Base-by-base conservation (phyloP, 2,113 vertebrate species). In the Gadus chalcogrammus region DNA sequence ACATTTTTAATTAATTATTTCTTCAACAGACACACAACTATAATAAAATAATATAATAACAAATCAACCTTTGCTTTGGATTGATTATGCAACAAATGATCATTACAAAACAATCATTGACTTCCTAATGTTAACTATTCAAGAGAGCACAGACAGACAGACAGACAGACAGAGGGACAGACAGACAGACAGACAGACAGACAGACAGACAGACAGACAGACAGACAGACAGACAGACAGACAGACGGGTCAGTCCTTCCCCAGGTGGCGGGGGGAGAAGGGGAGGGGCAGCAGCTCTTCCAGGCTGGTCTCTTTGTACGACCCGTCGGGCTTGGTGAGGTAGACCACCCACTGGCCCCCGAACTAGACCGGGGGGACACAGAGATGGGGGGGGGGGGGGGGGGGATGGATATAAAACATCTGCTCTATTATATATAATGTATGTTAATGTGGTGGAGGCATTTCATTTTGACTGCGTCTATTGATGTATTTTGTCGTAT, bases 261-360 rank as follows among this genome's bases (percentile, higher is more conserved):
- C 72, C 4, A 97, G 87, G 76, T 95, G 88, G 15, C 91, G 84
- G 0, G 95, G 93, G 1, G 93, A 92, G 1, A 97, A 98, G 15
- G 95, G 93, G 12, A 85, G 71, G 0, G 96, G 97, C 66, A 98
- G 73, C 27, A 99, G 85, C 35, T 97, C 93, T 71, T 80, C 87
- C n/a, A 98, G 87, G 0, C 82, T 95, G 75, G 87, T 95, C 73
- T 94, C 81, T 1, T 92, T 77, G 17, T 93, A 95, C 0, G 93
- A 88, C 8, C 95, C 95, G 0, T 95, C 94, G 0, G 92, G 88
- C 75, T 95, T 97, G 76, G 93, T 93, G 84, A 98, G 84, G 80
- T 95, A 95, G 52, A 98, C 62, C 0, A 84, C 87, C 95, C 93
- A 97, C 61, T 96, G 86, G 0, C 88, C 80, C 67, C 95, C 95